A percentile compares a stretch with the other conserved stretches of the same genome.
Conservation (phyloP, 2,888 invertebrate species). For the Tenthredo livida region DNA sequence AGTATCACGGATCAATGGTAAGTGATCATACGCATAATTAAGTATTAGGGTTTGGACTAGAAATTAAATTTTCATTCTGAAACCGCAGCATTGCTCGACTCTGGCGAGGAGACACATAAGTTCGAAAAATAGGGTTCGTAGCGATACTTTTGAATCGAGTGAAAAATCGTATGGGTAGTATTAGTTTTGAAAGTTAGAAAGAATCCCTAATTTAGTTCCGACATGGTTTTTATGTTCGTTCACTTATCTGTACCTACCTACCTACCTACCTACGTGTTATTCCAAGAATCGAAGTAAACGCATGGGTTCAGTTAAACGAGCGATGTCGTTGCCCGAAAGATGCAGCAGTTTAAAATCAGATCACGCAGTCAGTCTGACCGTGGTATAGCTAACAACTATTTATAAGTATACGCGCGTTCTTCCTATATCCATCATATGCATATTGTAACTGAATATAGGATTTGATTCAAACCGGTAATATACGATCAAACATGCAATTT, state of each 20-base stretch:
- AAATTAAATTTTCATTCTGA: background rate
- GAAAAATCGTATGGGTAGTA: too few relatives aligned
- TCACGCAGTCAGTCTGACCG: slow-evolving; percentile 45
- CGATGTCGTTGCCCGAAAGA: slow-evolving; percentile 50
- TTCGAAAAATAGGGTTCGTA: background rate
- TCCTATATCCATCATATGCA: slow-evolving; percentile 15
- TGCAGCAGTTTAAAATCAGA: slow-evolving; percentile 50
- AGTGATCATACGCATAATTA: background rate
- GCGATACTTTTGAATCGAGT: background rate
- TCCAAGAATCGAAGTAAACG: slow-evolving; percentile 34
- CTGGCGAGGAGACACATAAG: background rate
- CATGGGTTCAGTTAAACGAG: slow-evolving; percentile 32
- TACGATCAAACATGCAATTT: slow-evolving; percentile 12
- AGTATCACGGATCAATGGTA: slow-evolving; percentile 38
- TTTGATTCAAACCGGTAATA: slow-evolving; percentile 29
- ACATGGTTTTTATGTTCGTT: background rate
- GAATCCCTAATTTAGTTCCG: background rate
- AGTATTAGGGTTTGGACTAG: background rate
- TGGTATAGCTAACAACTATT: slow-evolving; percentile 48
- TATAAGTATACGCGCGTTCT: slow-evolving; percentile 37
- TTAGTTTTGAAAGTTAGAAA: background rate
- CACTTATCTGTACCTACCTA: background rate
- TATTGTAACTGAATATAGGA: background rate
- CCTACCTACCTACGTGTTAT: slow-evolving; percentile 9
- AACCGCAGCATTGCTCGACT: background rate